Evolutionary conservation across 64 coral and sea anemone genomes (phyloP), one percentile per base, ranked within the genome.

Genomic region (Anthopleura sola): DNA sequence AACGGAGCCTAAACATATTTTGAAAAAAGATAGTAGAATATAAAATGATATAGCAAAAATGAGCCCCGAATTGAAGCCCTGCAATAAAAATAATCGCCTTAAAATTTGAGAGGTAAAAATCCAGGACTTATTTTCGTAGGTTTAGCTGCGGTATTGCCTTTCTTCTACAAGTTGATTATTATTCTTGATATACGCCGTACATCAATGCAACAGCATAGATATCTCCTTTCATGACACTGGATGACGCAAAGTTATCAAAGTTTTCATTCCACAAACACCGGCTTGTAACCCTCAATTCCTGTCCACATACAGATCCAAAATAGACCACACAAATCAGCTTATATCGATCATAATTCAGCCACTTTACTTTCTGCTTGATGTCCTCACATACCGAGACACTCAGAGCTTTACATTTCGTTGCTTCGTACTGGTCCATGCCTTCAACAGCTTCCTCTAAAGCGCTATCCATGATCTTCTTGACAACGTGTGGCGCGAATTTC

Each of bases 301-400:
- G 94, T n/a, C 94, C 94, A 51, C 74, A 86, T 12, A 97, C 49
- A 68, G 94, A 97, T 10, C 94, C 94, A 53, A 97, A 85, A 89
- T 97, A 86, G 3, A 97, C 94, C 6, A 97, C 57, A 84, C 94
- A 97, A 29, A 97, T 81, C 15, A 97, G 49, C 78, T 97, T 97
- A 33, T 86, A 97, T 37, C 94, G 69, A 0, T 97, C 94, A 33
- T 90, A 97, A 62, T 97, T 97, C 32, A 97, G 75, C 90, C 90
- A 97, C 80, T 97, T 97, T 13, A 97, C 94, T 68, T 89, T 56
- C 56, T 97, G 94, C 84, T 97, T 97, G 64, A 97, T 97, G 56
- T 97, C 94, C 55, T 97, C 94, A 24, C 90, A 97, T 5, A 97
- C 53, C 37, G 76, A 26, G 0, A 86, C 88, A 34, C 77, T 97